These are phyloP conservation scores for Maniola hyperantus DNA, from an alignment of 2,888 invertebrate species.

Conservation along the genomic window DNA sequence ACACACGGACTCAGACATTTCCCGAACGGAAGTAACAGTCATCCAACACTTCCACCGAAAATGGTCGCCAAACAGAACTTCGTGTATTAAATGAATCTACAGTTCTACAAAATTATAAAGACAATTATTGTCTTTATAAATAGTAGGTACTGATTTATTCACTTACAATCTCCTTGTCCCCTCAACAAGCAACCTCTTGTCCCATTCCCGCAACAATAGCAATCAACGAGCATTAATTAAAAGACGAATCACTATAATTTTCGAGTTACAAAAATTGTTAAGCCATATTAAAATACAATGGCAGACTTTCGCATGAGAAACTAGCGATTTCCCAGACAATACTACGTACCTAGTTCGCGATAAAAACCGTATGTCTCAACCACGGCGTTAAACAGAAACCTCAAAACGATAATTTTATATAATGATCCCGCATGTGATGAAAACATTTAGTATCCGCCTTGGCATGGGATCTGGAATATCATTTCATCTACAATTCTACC, in stretches of 20 bases:
- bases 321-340: slow-evolving; percentile 69
- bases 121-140: too few relatives aligned
- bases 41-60: too few relatives aligned
- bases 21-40: too few relatives aligned
- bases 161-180: too few relatives aligned
- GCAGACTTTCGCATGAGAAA: slow-evolving; percentile 77
- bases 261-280: slow-evolving; percentile 42
- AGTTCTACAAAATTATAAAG: too few relatives aligned
- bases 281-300: slow-evolving; percentile 47
- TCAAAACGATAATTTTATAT: slow-evolving; percentile 67
- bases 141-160: too few relatives aligned
- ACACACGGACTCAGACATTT: too few relatives aligned
- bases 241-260: slow-evolving; percentile 37
- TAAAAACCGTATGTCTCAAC: slow-evolving; percentile 62
- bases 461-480: background rate
- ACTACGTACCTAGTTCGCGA: slow-evolving; percentile 57
- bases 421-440: slow-evolving; percentile 66
- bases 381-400: slow-evolving; percentile 61
- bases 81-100: too few relatives aligned
- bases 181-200: background rate
- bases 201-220: slow-evolving; percentile 13
- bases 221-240: slow-evolving; percentile 34
- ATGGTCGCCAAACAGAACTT: too few relatives aligned
- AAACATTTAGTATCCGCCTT: background rate
- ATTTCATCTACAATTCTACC: background rate